These are phyloP conservation scores for Scatophagus argus DNA, from an alignment of 2,113 vertebrate species.

Conservation along the genomic window DNA sequence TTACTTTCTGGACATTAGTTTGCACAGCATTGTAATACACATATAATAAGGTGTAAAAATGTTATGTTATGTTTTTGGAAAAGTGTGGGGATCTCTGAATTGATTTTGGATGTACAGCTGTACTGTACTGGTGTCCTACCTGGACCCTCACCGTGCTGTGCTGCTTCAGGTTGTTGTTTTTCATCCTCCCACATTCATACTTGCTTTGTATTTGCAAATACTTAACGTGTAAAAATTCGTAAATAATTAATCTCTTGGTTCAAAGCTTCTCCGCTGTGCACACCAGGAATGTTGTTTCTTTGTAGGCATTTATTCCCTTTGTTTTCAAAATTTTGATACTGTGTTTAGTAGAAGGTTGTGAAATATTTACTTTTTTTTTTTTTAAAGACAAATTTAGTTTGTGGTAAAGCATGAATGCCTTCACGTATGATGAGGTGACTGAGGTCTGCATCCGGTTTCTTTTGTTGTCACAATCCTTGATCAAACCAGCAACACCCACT, in stretches of 20 bases:
- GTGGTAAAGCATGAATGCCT: neutral
- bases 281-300: neutral
- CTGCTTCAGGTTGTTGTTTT: too few species aligned
- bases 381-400: too few species aligned
- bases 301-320: neutral
- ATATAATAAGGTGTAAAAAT: neutral
- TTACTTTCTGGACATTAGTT: neutral
- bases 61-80: too few species aligned
- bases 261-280: neutral
- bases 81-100: neutral
- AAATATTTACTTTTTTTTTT: neutral
- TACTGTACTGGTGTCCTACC: neutral
- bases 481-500: slow-evolving; percentile 78
- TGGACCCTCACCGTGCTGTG: neutral
- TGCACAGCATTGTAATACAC: neutral
- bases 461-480: slow-evolving; percentile 71
- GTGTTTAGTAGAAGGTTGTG: neutral
- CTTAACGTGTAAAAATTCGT: neutral
- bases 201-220: neutral
- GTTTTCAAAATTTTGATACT: neutral
- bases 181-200: neutral
- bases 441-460: slow-evolving; percentile 78
- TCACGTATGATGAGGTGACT: neutral
- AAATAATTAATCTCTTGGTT: slow-evolving; percentile 26
- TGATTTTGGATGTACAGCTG: neutral